Evolutionary conservation across 1,140 invertebrate species (phyloP).

Genomic region (Pseudachorutes palmiensis): DNA sequence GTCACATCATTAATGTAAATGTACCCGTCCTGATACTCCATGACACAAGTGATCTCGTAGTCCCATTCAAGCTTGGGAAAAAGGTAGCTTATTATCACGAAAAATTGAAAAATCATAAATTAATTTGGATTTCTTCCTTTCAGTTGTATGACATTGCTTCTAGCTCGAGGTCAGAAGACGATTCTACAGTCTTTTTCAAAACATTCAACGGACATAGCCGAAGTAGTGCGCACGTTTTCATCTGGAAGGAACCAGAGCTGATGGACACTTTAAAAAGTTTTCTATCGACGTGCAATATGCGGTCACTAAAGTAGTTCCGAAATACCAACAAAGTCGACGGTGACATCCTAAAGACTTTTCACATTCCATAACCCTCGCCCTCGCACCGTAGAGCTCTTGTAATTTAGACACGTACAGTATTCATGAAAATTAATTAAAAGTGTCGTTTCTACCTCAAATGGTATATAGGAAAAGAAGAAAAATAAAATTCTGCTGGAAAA

Average conservation of each 20-base stretch:
- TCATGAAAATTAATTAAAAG: too few relatives aligned
- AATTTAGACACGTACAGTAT: too few relatives aligned
- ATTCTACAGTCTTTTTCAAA: neutral
- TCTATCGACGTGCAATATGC: neutral
- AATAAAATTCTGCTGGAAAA: too few relatives aligned
- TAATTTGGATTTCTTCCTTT: neutral
- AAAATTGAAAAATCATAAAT: neutral
- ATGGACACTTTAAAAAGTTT: neutral
- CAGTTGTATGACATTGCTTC: neutral
- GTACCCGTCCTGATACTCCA: conserved; percentile 75
- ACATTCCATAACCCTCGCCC: too few relatives aligned
- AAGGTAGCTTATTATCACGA: too few relatives aligned
- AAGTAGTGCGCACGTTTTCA: neutral
- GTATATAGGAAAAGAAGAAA: too few relatives aligned
- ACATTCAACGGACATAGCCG: neutral
- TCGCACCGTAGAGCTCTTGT: neutral
- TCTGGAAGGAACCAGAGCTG: conserved; percentile 2
- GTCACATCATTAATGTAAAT: conserved; percentile 57
- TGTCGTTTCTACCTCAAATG: too few relatives aligned
- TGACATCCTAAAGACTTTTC: too few relatives aligned
- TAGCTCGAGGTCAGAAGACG: neutral
- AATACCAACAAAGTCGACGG: neutral
- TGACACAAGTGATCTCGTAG: conserved; percentile 45
- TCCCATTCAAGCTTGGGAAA: conserved; percentile 10
- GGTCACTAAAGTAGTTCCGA: neutral